Base-by-base conservation (phyloP, 1,140 invertebrate genomes). In the Eupeodes corollae region DNA sequence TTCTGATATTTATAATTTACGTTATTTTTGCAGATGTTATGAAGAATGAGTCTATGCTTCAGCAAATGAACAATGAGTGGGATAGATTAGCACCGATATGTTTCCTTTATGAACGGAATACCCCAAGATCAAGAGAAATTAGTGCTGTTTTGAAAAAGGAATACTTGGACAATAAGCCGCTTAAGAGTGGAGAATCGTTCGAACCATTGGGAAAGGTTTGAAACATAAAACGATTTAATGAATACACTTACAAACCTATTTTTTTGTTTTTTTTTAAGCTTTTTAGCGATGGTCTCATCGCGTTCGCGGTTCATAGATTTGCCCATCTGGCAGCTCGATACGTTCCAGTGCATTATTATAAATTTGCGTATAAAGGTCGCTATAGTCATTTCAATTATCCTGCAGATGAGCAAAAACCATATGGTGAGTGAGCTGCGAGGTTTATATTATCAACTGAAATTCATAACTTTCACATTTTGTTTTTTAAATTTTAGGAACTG, bases 341-440 rank as follows among this genome's bases (percentile, higher is more conserved):
- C 14, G 72, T 59, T 11, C 60, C 57, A 3, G 68, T 77, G 2
- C 78, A 75, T 48, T 74, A 72, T 8, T 79, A 78, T 51, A 49
- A 68, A 15, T 78, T 77, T 39, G 65, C 67, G 1, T 78, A 73
- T 44, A 70, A 74, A 51, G 76, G 76, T 31, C 67, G 73, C 39
- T 74, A 71, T 39, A 78, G 75, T 56, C 70, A 72, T 44, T 65
- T 67, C 14, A 55, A 67, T 51, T 73, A 62, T 69, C 70, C 57
- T 15, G 56, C 58, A 16, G 61, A 66, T 13, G 59, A 44, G 2
- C 68, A 65, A 46, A 37, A 61, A n/a, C 63, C 70, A 8, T 68
- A 61, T 40, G 73, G 72, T 73, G 58, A 57, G 33, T 21, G 39
- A 26, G n/a, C n/a, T n/a, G n/a, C n/a, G 21, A 26, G 8, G 3